phyloP scores from a whole-genome alignment of 2,113 vertebrate genomes.

The Sturnira hondurensis region DNA sequence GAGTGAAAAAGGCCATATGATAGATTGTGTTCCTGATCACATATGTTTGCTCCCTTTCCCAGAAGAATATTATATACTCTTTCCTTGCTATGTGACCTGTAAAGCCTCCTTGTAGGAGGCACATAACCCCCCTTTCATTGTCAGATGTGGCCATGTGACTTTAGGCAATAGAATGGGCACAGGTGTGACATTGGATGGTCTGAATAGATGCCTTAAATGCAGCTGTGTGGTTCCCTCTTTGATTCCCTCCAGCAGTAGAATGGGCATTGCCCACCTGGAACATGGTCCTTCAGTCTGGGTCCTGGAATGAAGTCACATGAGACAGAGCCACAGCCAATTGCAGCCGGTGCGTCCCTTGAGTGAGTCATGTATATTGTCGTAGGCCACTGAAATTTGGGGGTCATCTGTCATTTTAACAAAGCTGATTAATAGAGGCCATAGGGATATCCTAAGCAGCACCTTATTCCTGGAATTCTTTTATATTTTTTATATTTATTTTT shows the following conservation, averaged over 20 bases:
- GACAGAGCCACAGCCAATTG: neutral
- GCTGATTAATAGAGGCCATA: neutral
- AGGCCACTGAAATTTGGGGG: neutral
- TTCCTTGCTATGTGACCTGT: neutral
- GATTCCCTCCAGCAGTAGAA: neutral
- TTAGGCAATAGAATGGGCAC: neutral
- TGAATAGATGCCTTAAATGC: neutral
- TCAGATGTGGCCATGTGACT: neutral
- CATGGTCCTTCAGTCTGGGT: neutral
- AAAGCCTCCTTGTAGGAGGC: neutral
- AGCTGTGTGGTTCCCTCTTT: neutral
- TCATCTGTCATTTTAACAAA: neutral
- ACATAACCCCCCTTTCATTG: neutral
- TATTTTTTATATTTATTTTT: neutral
- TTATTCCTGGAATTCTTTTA: neutral
- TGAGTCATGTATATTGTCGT: neutral
- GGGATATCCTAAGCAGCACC: neutral
- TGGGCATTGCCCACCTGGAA: neutral
- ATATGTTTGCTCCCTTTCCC: neutral
- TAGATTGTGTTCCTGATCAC: neutral
- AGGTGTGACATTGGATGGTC: neutral
- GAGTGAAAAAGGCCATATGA: neutral
- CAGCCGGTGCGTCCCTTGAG: neutral
- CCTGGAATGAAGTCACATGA: neutral
- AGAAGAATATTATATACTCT: neutral